phyloP scores from a whole-genome alignment of 2,797 vertebrate species.

The Phalanger gymnotis region DNA sequence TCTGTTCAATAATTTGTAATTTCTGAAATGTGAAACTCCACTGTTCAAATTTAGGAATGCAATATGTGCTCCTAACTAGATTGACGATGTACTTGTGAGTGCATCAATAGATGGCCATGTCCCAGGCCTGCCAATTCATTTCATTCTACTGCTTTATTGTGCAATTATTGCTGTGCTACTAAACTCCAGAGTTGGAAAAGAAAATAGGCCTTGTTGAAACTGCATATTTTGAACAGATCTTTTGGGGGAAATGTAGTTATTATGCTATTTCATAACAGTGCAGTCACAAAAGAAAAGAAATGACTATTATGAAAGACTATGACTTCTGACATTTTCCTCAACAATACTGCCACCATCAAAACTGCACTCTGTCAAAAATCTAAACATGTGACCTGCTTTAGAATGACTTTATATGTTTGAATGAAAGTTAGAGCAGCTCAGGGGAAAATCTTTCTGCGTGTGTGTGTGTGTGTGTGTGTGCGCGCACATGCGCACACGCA shows the following conservation, averaged over 20 bases:
- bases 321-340: conserved; percentile 41
- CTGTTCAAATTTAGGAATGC: background rate
- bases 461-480: conserved; percentile 14
- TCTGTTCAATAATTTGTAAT: conserved; percentile 39
- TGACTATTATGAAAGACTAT: conserved; percentile 48
- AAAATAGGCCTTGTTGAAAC: background rate
- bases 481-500: conserved; percentile 25
- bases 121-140: conserved; percentile 11
- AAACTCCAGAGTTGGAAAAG: conserved; percentile 13
- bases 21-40: conserved; percentile 7
- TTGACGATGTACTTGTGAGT: background rate
- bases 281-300: conserved; percentile 4
- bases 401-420: conserved; percentile 27
- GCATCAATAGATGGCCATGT: conserved; percentile 5
- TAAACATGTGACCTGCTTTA: conserved; percentile 40
- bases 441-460: background rate
- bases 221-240: background rate
- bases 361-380: conserved; percentile 6
- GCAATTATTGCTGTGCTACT: conserved; percentile 29
- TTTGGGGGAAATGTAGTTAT: background rate
- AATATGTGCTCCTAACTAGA: background rate
- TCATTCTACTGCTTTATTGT: conserved; percentile 9
- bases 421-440: background rate
- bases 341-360: conserved; percentile 27
- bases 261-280: background rate